phyloP scores from a whole-genome alignment of 2,113 vertebrate species.

The Vulpes vulpes region DNA sequence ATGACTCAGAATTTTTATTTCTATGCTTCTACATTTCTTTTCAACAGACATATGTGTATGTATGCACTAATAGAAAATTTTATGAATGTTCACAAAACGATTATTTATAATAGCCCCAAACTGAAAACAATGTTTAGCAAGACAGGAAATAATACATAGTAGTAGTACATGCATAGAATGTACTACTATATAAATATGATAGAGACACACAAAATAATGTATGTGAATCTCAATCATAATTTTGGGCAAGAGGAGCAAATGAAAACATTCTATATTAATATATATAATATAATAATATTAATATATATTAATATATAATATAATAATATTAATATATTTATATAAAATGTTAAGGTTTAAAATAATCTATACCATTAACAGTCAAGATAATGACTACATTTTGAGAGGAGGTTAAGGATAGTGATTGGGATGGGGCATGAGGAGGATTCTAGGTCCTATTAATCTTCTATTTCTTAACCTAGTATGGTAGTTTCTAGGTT shows the following conservation, averaged over 20 bases:
- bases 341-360: not conserved
- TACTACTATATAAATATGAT: not conserved
- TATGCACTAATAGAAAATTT: not conserved
- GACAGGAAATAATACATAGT: not conserved
- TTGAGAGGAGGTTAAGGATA: not conserved
- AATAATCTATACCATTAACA: not conserved
- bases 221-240: not conserved
- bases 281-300: too few species aligned
- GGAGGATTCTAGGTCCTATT: not conserved
- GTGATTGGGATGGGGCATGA: not conserved
- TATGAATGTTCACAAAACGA: not conserved
- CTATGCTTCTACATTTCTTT: not conserved
- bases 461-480: not conserved
- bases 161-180: not conserved
- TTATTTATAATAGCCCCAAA: not conserved
- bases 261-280: not conserved
- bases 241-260: not conserved
- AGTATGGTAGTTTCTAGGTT: not conserved
- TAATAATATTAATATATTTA: not conserved
- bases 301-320: too few species aligned
- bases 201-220: not conserved
- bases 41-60: not conserved
- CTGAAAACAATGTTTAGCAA: not conserved
- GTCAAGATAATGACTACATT: not conserved
- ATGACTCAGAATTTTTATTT: not conserved